These are phyloP conservation scores for Lingula anatina DNA, from an alignment of 2,888 invertebrate species.

Conservation along the genomic window DNA sequence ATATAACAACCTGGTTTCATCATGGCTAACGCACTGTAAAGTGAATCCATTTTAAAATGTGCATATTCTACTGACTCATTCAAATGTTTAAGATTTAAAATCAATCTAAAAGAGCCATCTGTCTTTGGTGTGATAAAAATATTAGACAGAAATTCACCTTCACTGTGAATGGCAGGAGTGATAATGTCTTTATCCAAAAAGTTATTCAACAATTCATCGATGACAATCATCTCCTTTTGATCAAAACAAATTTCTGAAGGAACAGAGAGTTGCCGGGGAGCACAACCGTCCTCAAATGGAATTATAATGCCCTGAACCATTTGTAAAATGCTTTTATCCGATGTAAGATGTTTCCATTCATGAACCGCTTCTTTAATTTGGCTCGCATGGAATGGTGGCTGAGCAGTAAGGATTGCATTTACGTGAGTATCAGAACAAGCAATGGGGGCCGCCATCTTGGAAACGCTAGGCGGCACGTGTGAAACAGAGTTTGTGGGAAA, in stretches of 20 bases:
- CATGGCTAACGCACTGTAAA: constrained; percentile 6
- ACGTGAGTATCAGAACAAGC: no score
- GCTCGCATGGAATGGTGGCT: no score
- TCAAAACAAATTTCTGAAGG: background rate
- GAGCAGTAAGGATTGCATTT: no score
- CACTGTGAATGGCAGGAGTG: background rate
- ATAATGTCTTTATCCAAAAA: background rate
- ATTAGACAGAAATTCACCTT: constrained; percentile 11
- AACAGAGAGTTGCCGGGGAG: background rate
- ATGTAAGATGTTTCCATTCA: background rate
- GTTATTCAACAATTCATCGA: background rate
- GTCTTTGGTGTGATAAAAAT: constrained; percentile 12
- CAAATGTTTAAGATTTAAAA: constrained; percentile 13
- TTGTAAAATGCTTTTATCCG: background rate
- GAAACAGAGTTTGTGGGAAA: no score
- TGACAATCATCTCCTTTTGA: background rate
- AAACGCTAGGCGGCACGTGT: no score
- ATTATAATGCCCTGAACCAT: background rate
- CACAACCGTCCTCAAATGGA: background rate
- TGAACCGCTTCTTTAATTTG: no score
- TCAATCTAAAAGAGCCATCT: constrained; percentile 11
- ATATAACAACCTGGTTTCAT: constrained; percentile 13
- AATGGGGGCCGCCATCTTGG: no score
- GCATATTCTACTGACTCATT: constrained; percentile 9
- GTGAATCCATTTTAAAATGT: constrained; percentile 20